These are phyloP conservation scores for Carollia perspicillata DNA, from an alignment of 2,113 vertebrate genomes.

Conservation along the genomic window DNA sequence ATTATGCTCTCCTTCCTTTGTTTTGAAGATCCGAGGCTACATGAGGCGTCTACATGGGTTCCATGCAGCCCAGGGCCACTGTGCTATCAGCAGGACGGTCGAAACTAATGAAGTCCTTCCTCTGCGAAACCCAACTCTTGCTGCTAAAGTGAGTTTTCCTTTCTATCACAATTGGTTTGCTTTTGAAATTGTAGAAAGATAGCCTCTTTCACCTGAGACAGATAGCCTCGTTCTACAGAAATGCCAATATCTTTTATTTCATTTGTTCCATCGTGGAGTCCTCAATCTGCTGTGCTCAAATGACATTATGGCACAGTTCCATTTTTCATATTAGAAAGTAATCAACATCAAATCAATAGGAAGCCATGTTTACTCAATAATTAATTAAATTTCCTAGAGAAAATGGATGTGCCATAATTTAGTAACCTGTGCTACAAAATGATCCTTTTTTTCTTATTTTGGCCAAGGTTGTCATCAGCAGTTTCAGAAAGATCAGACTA, in stretches of 20 bases:
- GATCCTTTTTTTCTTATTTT: slow-evolving; percentile 57
- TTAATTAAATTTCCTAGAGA: slow-evolving; percentile 75
- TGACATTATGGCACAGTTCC: slow-evolving; percentile 33
- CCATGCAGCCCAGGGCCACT: neutral
- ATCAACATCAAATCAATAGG: slow-evolving; percentile 68
- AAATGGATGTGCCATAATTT: slow-evolving; percentile 69
- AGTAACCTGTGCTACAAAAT: slow-evolving; percentile 73
- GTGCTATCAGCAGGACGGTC: neutral
- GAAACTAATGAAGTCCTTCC: neutral
- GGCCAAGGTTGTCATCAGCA: neutral
- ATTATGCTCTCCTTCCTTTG: neutral
- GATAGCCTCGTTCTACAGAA: neutral
- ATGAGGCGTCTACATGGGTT: neutral
- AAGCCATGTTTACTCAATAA: slow-evolving; percentile 76
- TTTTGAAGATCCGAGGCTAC: neutral
- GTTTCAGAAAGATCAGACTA: neutral
- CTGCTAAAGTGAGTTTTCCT: neutral
- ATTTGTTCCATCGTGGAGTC: slow-evolving; percentile 56
- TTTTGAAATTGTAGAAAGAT: slow-evolving; percentile 36
- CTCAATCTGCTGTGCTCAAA: slow-evolving; percentile 62
- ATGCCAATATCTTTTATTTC: slow-evolving; percentile 53
- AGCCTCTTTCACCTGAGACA: slow-evolving; percentile 27
- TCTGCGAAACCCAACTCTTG: neutral
- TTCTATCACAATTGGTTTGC: neutral
- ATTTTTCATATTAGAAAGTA: slow-evolving; percentile 70